These are phyloP conservation scores for Todiramphus saurophagus DNA, from an alignment of 2,113 vertebrate genomes.

Conservation along the genomic window DNA sequence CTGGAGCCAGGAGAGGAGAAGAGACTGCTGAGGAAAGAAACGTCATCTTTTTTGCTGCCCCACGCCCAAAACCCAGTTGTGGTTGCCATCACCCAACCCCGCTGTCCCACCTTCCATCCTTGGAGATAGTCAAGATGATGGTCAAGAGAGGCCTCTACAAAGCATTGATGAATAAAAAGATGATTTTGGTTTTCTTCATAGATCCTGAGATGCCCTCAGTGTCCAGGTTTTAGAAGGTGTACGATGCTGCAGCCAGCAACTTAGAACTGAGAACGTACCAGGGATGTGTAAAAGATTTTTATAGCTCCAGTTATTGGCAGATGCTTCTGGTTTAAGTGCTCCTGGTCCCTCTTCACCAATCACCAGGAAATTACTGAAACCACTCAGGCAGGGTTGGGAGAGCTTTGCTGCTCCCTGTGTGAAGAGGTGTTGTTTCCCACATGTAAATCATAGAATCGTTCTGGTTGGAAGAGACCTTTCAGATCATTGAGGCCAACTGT, in stretches of 20 bases:
- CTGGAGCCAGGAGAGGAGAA: not conserved
- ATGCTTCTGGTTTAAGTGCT: rapidly evolving
- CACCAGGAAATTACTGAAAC: not conserved
- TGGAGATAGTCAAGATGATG: not conserved
- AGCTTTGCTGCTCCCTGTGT: not conserved
- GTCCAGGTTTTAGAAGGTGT: too few relatives aligned
- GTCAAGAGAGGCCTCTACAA: not conserved
- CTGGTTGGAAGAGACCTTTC: too few relatives aligned
- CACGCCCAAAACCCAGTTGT: rapidly evolving
- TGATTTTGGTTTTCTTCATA: not conserved
- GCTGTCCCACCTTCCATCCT: rapidly evolving
- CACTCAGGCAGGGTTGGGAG: not conserved
- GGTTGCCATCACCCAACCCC: rapidly evolving
- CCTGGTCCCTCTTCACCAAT: not conserved
- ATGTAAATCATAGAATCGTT: too few relatives aligned
- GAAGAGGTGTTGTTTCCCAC: not conserved
- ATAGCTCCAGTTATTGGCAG: rapidly evolving
- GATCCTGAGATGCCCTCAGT: not conserved
- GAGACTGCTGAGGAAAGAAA: not conserved
- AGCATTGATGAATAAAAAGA: not conserved
- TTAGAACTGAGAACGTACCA: too few relatives aligned
- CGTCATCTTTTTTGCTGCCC: not conserved
- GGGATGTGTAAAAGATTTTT: not conserved
- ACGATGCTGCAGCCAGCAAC: too few relatives aligned
- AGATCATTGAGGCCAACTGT: too few relatives aligned